phyloP scores from a whole-genome alignment of 1,140 invertebrate genomes.

The Dendrolimus punctatus region DNA sequence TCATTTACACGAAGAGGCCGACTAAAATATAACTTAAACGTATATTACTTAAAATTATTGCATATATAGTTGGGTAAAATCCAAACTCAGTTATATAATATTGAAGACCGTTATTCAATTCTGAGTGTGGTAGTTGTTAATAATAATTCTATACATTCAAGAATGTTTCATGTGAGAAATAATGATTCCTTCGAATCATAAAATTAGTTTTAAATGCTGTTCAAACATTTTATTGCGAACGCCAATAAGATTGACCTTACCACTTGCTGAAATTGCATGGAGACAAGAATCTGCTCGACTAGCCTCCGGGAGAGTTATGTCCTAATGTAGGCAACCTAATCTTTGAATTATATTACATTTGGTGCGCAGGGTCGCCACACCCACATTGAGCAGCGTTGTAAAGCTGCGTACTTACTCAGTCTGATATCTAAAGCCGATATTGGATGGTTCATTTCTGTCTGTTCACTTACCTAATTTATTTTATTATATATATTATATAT shows the following conservation, averaged over 20 bases:
- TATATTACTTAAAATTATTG: too few relatives aligned
- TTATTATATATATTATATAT: too few relatives aligned
- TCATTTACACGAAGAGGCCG: too few relatives aligned
- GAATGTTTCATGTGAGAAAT: constrained; percentile 8
- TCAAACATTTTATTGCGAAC: constrained; percentile 27
- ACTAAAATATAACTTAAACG: too few relatives aligned
- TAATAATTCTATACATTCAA: background rate
- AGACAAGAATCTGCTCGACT: constrained; percentile 34
- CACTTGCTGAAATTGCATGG: constrained; percentile 42
- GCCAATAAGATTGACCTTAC: constrained; percentile 43
- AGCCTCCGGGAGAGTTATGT: constrained; percentile 13
- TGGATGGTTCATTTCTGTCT: too few relatives aligned
- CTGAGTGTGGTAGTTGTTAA: too few relatives aligned
- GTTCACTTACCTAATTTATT: too few relatives aligned
- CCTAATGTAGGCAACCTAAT: constrained; percentile 24
- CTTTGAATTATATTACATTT: constrained; percentile 38
- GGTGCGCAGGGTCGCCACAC: constrained; percentile 32
- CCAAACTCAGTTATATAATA: too few relatives aligned
- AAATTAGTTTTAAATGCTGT: constrained; percentile 10
- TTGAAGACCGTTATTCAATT: too few relatives aligned
- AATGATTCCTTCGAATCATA: constrained; percentile 20
- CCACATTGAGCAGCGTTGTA: constrained; percentile 16
- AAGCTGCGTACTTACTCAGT: constrained; percentile 12
- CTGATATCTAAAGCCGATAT: too few relatives aligned
- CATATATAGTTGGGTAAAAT: too few relatives aligned